phyloP scores from a whole-genome alignment of 92 coral and sea anemone species.

The Diadumene lineata region DNA sequence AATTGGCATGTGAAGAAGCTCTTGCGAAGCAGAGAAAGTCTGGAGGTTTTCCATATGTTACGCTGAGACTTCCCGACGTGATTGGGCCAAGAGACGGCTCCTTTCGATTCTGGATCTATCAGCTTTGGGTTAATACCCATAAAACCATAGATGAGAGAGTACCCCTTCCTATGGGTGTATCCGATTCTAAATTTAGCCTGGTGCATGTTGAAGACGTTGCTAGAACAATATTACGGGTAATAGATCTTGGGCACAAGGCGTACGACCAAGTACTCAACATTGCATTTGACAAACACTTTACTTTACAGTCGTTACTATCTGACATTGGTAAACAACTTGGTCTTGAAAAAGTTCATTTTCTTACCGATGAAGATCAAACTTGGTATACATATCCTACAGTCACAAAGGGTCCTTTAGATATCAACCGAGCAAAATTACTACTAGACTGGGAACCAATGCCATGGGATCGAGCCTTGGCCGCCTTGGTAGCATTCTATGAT shows the following conservation, averaged over 20 bases:
- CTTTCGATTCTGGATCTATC: constrained; percentile 95
- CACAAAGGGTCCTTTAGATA: constrained; percentile 87
- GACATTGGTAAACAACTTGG: constrained; percentile 67
- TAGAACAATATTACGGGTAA: constrained; percentile 59
- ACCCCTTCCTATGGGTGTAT: constrained; percentile 85
- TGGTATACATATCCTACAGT: constrained; percentile 96
- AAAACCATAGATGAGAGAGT: constrained; percentile 77
- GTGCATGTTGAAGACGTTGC: constrained; percentile 96
- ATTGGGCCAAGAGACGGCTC: constrained; percentile 97
- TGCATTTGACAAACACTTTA: constrained; percentile 89
- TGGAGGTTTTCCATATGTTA: constrained; percentile 88
- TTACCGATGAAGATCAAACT: constrained; percentile 73
- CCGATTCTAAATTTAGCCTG: constrained; percentile 79
- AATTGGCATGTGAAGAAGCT: constrained; percentile 91
- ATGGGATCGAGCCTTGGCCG: constrained; percentile 69
- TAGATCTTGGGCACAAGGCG: constrained; percentile 60
- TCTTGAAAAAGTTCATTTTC: constrained; percentile 54
- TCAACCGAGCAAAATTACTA: constrained; percentile 66
- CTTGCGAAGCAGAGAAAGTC: constrained; percentile 66
- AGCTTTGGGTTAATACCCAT: constrained; percentile 89
- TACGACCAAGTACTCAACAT: constrained; percentile 83
- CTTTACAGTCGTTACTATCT: constrained; percentile 66
- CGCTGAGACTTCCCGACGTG: constrained; percentile 88
- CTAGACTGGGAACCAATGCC: constrained; percentile 88
- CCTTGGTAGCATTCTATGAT: constrained; percentile 67